Percentiles rank a stretch among this genome's conserved stretches.
phyloP scores from a whole-genome alignment of 2,797 vertebrate species.

The Varecia variegata region DNA sequence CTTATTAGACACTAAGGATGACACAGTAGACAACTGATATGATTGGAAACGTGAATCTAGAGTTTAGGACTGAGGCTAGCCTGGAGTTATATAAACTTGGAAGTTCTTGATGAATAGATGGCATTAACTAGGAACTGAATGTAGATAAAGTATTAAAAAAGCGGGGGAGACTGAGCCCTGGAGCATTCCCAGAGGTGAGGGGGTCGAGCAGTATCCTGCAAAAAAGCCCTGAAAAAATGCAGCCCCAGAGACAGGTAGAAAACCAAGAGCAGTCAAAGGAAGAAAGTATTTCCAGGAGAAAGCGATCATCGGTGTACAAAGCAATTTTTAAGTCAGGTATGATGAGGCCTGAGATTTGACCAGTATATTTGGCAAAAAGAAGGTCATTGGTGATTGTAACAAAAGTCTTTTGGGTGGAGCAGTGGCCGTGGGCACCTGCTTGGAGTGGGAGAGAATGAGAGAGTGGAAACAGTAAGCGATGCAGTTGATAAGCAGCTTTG shows the following conservation, averaged over 20 bases:
- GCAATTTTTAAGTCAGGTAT: background rate
- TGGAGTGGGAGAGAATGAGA: background rate
- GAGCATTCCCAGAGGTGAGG: background rate
- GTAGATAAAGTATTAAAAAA: background rate
- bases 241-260: background rate
- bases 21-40: background rate
- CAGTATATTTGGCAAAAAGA: background rate
- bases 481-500: background rate
- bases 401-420: background rate
- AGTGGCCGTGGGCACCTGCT: background rate
- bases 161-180: no score
- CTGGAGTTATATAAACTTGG: background rate
- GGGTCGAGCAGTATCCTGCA: background rate
- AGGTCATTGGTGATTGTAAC: background rate
- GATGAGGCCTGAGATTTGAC: background rate
- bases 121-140: background rate
- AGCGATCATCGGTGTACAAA: background rate
- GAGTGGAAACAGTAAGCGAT: background rate
- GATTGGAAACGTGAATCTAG: background rate
- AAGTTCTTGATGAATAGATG: background rate
- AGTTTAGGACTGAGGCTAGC: background rate
- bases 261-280: background rate
- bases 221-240: background rate
- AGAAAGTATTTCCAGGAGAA: background rate
- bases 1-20: background rate